Evolutionary conservation across 2,797 vertebrate genomes (phyloP), one percentile per base, ranked within the genome.

Genomic region (Siniperca obscura): DNA sequence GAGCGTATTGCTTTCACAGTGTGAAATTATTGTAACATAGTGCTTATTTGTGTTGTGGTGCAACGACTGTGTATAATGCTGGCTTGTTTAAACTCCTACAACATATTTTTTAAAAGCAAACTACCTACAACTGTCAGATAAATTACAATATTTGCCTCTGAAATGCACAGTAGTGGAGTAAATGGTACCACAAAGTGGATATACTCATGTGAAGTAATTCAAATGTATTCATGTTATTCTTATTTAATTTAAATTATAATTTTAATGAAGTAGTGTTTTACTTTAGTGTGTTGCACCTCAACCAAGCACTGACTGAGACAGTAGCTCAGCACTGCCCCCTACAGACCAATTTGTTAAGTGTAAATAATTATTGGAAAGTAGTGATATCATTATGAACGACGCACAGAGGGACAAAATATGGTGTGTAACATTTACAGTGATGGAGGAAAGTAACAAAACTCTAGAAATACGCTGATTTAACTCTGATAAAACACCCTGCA

Each of bases 261-360:
- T 40, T 16, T 22, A 27, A 13, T 10, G 6, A 46, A 22, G 7
- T 70, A 66, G 3, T 30, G 19, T 30, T 78, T 38, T 48, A 48
- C 14, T 16, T 17, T 25, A 34, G 2, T 19, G 46, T 5, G 2
- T 9, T n/a, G 0, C 36, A 40, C 11, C 7, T 61, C 36, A 68
- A 60, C 46, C 13, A 48, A 36, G 19, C 4, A 36, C 6, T 34
- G 36, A 36, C 27, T 56, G 17, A 16, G 50, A 34, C 9, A 21
- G 22, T 46, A 55, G 70, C 52, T 80, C 70, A 61, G 57, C 27
- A 69, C 40, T 64, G 80, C 74, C 80, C 68, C 74, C 75, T 70
- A 34, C 36, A 62, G 80, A 70, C 42, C 21, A 19, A 48, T 55
- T 9, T 72, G 19, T 17, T 30, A 9, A 27, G n/a, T 62, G n/a